Evolutionary conservation across 2,888 invertebrate genomes (phyloP).

Genomic region (Nycteola revayana): DNA sequence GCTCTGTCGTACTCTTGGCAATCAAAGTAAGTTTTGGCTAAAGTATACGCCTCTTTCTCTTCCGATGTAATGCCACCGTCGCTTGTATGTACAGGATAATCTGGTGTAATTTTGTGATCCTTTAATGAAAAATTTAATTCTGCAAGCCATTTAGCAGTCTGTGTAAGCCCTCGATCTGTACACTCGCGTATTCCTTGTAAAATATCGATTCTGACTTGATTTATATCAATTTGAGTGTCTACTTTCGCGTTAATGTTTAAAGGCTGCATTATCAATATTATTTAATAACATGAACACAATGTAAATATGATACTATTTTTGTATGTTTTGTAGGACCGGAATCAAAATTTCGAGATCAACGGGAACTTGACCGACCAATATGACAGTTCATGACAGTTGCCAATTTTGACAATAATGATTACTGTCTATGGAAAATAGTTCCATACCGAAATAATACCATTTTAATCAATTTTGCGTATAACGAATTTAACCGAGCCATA

Average conservation of each 20-base stretch:
- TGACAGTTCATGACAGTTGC: constrained; percentile 1
- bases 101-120: constrained; percentile 82
- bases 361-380: too few relatives aligned
- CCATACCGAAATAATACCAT: too few relatives aligned
- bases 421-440: too few relatives aligned
- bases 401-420: background rate
- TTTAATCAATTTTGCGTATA: too few relatives aligned
- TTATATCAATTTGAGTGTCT: constrained; percentile 68
- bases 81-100: constrained; percentile 66
- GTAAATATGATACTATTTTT: too few relatives aligned
- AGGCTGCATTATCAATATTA: constrained; percentile 49
- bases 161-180: constrained; percentile 88
- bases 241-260: constrained; percentile 56
- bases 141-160: constrained; percentile 94
- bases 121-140: constrained; percentile 91
- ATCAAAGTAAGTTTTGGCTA: constrained; percentile 95
- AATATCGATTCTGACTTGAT: constrained; percentile 69
- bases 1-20: constrained; percentile 94
- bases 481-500: too few relatives aligned
- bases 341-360: too few relatives aligned
- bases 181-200: constrained; percentile 83
- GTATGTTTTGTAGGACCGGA: too few relatives aligned
- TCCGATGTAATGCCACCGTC: constrained; percentile 76
- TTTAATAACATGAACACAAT: background rate
- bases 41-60: constrained; percentile 87